These are phyloP conservation scores for Pagetopsis macropterus DNA, from an alignment of 2,797 vertebrate species.

Conservation along the genomic window DNA sequence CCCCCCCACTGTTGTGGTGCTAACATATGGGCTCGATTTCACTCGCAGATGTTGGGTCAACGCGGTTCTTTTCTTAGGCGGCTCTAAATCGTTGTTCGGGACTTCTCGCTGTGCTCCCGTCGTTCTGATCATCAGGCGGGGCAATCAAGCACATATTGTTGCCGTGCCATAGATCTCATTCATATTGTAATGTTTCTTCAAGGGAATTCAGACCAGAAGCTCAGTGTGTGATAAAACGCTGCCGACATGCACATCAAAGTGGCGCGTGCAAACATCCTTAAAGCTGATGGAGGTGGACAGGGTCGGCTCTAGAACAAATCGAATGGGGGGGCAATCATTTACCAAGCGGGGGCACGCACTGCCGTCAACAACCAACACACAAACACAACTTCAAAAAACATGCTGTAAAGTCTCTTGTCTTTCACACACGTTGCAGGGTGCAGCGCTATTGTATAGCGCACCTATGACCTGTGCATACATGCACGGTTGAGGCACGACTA, in stretches of 20 bases:
- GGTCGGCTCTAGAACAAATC: no score
- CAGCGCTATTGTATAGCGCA: no score
- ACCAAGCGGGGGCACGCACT: no score
- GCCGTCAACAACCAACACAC: no score
- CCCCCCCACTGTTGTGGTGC: constrained; percentile 5
- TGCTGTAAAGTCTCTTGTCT: no score
- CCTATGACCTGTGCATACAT: no score
- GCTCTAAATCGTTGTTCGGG: constrained; percentile 21
- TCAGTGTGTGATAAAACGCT: constrained; percentile 49
- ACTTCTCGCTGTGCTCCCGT: constrained; percentile 16
- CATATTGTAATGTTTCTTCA: constrained; percentile 73
- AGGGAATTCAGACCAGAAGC: constrained; percentile 64
- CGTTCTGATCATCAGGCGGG: constrained; percentile 39
- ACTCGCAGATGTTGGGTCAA: constrained; percentile 39
- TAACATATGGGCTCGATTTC: constrained; percentile 35
- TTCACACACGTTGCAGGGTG: no score
- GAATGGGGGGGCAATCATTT: no score
- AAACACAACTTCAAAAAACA: no score
- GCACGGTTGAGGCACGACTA: no score
- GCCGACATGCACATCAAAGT: constrained; percentile 62
- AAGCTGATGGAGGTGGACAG: constrained; percentile 33
- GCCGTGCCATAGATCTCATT: constrained; percentile 60
- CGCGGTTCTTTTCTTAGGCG: constrained; percentile 9
- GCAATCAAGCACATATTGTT: constrained; percentile 58
- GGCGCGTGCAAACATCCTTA: constrained; percentile 39